Conservation (phyloP, 2,797 vertebrate genomes). For the Toxotes lorentzi region DNA sequence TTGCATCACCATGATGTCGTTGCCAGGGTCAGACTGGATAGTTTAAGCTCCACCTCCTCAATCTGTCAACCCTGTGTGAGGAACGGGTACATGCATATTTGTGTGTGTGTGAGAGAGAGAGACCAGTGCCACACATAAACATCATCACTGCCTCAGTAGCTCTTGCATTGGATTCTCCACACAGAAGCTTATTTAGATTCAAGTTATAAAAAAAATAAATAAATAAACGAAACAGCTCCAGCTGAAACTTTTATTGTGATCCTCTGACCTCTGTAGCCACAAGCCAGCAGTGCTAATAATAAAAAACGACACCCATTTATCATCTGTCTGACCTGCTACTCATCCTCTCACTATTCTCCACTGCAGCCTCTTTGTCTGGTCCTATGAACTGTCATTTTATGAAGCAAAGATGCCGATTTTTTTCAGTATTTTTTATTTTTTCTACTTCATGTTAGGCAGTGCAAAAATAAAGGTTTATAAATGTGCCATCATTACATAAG, state of each 20-base stretch:
- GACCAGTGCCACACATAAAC: not conserved
- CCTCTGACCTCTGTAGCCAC: constrained; percentile 32
- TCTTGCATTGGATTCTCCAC: constrained; percentile 33
- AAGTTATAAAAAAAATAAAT: constrained; percentile 10
- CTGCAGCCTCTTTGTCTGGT: constrained; percentile 3
- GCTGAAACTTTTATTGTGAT: constrained; percentile 32
- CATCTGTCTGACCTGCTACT: constrained; percentile 8
- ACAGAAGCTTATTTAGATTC: constrained; percentile 34
- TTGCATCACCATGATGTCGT: constrained; percentile 69
- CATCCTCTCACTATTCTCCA: not conserved
- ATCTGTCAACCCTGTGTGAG: constrained; percentile 66
- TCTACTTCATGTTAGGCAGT: not conserved
- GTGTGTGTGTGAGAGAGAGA: not conserved
- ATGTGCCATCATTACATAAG: constrained; percentile 17
- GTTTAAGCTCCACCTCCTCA: constrained; percentile 71
- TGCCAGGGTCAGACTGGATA: constrained; percentile 65
- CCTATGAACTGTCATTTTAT: constrained; percentile 9
- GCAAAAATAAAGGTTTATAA: not conserved
- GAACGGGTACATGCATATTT: constrained; percentile 20
- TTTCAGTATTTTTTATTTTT: not conserved
- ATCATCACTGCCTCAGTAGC: constrained; percentile 16
- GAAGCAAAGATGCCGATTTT: not conserved
- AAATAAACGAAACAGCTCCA: not conserved
- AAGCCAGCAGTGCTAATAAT: constrained; percentile 37
- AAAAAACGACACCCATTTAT: constrained; percentile 20